Evolutionary conservation across 2,797 vertebrate species (phyloP).

Genomic region (Acrossocheilus fasciatus): DNA sequence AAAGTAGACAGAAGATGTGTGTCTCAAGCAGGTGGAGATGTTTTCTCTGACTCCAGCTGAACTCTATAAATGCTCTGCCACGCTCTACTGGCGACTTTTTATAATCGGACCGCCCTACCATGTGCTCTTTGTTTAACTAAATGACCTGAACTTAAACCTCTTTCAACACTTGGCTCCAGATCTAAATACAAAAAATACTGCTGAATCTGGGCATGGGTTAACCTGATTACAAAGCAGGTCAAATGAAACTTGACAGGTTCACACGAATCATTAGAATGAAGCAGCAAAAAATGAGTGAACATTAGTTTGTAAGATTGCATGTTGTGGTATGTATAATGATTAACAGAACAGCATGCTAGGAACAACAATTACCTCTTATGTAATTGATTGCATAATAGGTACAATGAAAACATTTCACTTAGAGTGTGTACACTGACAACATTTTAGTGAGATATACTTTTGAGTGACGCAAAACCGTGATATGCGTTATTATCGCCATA

Average conservation of each 20-base stretch:
- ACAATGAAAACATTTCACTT: slow-evolving; percentile 15
- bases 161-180: slow-evolving; percentile 30
- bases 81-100: background rate
- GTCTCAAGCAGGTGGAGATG: background rate
- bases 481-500: too few species aligned
- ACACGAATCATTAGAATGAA: slow-evolving; percentile 44
- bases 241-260: slow-evolving; percentile 30
- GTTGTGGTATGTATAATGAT: background rate
- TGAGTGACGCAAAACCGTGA: too few species aligned
- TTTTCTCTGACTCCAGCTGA: background rate
- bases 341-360: background rate
- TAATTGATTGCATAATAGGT: slow-evolving; percentile 3
- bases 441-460: background rate
- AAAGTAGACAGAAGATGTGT: background rate
- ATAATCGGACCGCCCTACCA: slow-evolving; percentile 14
- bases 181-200: slow-evolving; percentile 19
- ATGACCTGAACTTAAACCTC: slow-evolving; percentile 51
- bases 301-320: slow-evolving; percentile 23
- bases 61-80: background rate
- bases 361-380: slow-evolving; percentile 54
- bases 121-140: slow-evolving; percentile 46
- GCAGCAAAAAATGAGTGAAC: slow-evolving; percentile 45
- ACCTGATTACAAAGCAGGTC: slow-evolving; percentile 61
- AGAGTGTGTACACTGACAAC: slow-evolving; percentile 54
- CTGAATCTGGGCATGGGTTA: slow-evolving; percentile 66